These are phyloP conservation scores for Eumacrocentrus americanus DNA, from an alignment of 2,888 invertebrate species.

Conservation along the genomic window DNA sequence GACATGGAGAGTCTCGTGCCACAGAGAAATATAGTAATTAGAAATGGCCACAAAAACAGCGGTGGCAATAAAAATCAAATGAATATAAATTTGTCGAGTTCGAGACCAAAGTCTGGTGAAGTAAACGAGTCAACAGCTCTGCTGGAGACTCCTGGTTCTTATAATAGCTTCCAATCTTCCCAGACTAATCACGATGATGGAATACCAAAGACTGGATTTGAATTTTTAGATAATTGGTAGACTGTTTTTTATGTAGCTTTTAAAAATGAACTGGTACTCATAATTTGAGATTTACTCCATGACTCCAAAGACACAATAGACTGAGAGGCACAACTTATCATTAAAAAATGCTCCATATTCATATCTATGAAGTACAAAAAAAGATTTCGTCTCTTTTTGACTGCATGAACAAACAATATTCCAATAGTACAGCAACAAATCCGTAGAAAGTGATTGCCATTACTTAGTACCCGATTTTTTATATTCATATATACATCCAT, in stretches of 20 bases:
- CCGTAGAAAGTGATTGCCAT: neutral
- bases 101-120: conserved; percentile 51
- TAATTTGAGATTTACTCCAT: neutral
- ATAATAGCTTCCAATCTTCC: conserved; percentile 54
- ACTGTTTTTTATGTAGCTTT: neutral
- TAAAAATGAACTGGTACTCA: neutral
- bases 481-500: conserved; percentile 2
- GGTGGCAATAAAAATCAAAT: conserved; percentile 47
- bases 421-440: neutral
- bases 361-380: conserved; percentile 31
- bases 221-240: conserved; percentile 67
- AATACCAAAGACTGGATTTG: conserved; percentile 66
- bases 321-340: too few relatives aligned
- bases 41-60: conserved; percentile 29
- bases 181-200: conserved; percentile 54
- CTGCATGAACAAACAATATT: neutral
- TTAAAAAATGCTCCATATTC: too few relatives aligned
- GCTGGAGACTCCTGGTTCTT: conserved; percentile 57
- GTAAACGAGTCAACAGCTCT: conserved; percentile 53
- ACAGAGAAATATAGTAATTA: conserved; percentile 38
- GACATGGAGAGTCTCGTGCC: conserved; percentile 40
- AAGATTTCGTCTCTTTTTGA: conserved; percentile 9
- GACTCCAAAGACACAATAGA: neutral
- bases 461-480: conserved; percentile 6
- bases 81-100: conserved; percentile 45